phyloP scores from a whole-genome alignment of 2,888 invertebrate species.

The Ichneumoninae sp. region DNA sequence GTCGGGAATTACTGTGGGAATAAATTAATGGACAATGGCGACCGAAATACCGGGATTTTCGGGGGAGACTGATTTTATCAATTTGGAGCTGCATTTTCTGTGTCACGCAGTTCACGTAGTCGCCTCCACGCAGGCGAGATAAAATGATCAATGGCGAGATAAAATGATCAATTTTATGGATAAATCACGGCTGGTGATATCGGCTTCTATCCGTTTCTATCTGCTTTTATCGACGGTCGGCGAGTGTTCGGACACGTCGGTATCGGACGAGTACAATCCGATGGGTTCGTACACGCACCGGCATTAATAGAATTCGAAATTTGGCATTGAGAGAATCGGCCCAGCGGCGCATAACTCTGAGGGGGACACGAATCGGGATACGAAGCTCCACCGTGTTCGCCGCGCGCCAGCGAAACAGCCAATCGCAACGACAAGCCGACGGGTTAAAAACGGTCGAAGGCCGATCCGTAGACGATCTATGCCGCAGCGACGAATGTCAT shows the following conservation, averaged over 20 bases:
- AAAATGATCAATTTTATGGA: slow-evolving; percentile 17
- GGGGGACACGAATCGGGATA: slow-evolving; percentile 26
- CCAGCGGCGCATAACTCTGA: slow-evolving; percentile 59
- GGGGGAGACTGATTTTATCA: slow-evolving; percentile 11
- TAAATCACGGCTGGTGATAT: slow-evolving; percentile 23
- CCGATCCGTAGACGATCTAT: slow-evolving; percentile 50
- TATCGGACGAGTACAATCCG: neutral
- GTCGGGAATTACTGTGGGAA: slow-evolving; percentile 14
- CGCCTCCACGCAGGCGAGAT: neutral
- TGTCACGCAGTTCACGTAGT: slow-evolving; percentile 1
- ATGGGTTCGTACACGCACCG: neutral
- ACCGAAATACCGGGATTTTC: neutral
- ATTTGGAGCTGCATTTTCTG: slow-evolving; percentile 8
- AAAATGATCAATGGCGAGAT: slow-evolving; percentile 23
- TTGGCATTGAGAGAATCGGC: slow-evolving; percentile 69
- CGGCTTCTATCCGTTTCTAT: neutral
- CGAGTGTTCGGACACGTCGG: neutral
- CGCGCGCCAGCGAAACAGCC: slow-evolving; percentile 60
- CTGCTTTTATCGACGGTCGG: slow-evolving; percentile 40
- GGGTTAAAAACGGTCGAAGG: slow-evolving; percentile 77
- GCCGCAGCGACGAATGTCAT: slow-evolving; percentile 36
- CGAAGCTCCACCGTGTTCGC: slow-evolving; percentile 29
- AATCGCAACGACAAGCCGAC: slow-evolving; percentile 70
- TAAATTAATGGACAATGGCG: slow-evolving; percentile 4
- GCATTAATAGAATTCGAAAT: slow-evolving; percentile 62